phyloP scores from a whole-genome alignment of 2,888 invertebrate species.

The Erebia ligea region DNA sequence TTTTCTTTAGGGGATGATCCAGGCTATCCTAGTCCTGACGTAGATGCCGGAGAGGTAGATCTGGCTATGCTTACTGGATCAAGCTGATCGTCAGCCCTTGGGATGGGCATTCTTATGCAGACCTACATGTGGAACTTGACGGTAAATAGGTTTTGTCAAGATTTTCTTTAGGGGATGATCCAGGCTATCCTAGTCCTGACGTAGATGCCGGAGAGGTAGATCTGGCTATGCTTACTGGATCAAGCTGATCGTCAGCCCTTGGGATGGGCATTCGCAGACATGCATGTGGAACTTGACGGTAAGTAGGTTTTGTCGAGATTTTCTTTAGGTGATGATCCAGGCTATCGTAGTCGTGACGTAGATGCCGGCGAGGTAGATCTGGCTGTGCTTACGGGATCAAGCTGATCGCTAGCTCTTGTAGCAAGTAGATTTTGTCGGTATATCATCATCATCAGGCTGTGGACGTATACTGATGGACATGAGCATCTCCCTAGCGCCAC shows the following conservation, averaged over 20 bases:
- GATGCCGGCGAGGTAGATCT: too few species aligned
- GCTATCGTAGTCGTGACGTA: too few species aligned
- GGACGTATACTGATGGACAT: too few species aligned
- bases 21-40: too few species aligned
- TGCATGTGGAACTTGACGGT: constrained; percentile 63
- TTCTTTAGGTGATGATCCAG: too few species aligned
- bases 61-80: constrained; percentile 54
- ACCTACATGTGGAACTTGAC: constrained; percentile 56
- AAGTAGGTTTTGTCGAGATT: constrained; percentile 31
- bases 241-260: constrained; percentile 64
- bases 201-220: too few species aligned
- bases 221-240: constrained; percentile 54
- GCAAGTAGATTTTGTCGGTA: constrained; percentile 47
- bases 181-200: too few species aligned
- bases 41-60: too few species aligned
- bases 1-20: too few species aligned
- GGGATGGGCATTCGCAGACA: constrained; percentile 70
- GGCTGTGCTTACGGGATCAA: constrained; percentile 56
- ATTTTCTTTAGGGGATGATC: too few species aligned
- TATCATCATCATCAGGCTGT: too few species aligned
- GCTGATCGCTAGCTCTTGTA: constrained; percentile 66
- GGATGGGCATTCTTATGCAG: constrained; percentile 67
- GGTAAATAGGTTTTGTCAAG: constrained; percentile 51
- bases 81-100: constrained; percentile 67
- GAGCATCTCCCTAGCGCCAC: too few species aligned